phyloP scores from a whole-genome alignment of 1,140 invertebrate species.

The Cotesia chilonis region DNA sequence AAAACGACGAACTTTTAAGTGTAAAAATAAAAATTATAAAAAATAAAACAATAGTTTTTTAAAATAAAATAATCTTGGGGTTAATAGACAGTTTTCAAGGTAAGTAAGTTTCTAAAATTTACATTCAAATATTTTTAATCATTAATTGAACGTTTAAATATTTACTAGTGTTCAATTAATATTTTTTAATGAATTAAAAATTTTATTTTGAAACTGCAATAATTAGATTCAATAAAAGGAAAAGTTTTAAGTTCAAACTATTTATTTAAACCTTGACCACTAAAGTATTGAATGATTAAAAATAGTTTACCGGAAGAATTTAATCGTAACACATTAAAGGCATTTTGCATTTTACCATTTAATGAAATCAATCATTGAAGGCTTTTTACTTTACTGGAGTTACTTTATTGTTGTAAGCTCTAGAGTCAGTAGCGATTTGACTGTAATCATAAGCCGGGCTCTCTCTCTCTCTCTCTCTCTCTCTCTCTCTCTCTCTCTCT shows the following conservation, averaged over 20 bases:
- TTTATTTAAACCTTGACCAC: neutral
- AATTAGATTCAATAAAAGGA: too few relatives aligned
- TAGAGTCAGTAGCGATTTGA: conserved; percentile 11
- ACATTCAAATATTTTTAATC: too few relatives aligned
- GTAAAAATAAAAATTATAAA: neutral
- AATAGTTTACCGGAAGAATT: conserved; percentile 6
- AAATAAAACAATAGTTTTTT: too few relatives aligned
- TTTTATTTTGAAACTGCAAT: too few relatives aligned
- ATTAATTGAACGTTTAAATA: too few relatives aligned
- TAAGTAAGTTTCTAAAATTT: too few relatives aligned
- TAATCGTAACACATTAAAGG: conserved; percentile 6
- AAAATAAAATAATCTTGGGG: too few relatives aligned
- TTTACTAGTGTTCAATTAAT: too few relatives aligned
- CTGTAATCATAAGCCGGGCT: neutral
- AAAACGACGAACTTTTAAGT: neutral
- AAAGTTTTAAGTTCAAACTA: neutral
- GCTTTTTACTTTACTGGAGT: neutral
- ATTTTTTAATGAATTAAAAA: too few relatives aligned
- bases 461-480: too few relatives aligned
- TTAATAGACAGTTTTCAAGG: too few relatives aligned
- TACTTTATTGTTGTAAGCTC: neutral
- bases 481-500: too few relatives aligned
- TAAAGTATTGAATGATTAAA: neutral
- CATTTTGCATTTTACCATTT: conserved; percentile 30
- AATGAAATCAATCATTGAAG: conserved; percentile 34